phyloP scores from a whole-genome alignment of 2,113 vertebrate species.

The Hiodon tergisus region DNA sequence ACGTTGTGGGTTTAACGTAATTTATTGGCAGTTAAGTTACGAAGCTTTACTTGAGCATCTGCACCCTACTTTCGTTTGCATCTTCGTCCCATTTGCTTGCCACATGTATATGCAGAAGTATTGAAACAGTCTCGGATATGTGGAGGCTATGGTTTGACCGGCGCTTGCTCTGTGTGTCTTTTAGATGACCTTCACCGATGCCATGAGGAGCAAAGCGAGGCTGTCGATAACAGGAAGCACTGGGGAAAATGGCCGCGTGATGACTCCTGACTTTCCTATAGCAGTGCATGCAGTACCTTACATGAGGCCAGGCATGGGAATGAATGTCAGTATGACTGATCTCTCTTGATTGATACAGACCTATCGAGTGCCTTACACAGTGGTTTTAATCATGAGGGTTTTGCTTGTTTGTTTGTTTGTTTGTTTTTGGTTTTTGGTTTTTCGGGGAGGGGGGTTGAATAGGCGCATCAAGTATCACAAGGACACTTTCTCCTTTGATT shows the following conservation, averaged over 20 bases:
- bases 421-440: background rate
- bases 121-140: too few relatives aligned
- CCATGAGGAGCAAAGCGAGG: constrained; percentile 91
- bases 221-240: constrained; percentile 94
- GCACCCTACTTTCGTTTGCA: constrained; percentile 43
- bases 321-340: constrained; percentile 97
- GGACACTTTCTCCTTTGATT: constrained; percentile 65
- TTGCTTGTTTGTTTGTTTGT: constrained; percentile 27
- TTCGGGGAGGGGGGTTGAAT: background rate
- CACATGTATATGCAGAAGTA: constrained; percentile 24
- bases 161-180: constrained; percentile 43
- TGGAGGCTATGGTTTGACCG: background rate
- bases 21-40: constrained; percentile 33
- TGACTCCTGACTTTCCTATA: constrained; percentile 87
- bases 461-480: constrained; percentile 74
- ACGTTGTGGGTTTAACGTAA: constrained; percentile 48
- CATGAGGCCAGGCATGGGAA: constrained; percentile 97
- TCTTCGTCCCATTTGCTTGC: constrained; percentile 40
- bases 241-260: constrained; percentile 90
- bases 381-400: constrained; percentile 76
- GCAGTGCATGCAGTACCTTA: constrained; percentile 92
- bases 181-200: constrained; percentile 92
- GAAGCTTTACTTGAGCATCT: constrained; percentile 45
- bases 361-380: constrained; percentile 96
- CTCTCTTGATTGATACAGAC: constrained; percentile 87